phyloP scores from a whole-genome alignment of 2,113 vertebrate genomes.

The Oreochromis niloticus region DNA sequence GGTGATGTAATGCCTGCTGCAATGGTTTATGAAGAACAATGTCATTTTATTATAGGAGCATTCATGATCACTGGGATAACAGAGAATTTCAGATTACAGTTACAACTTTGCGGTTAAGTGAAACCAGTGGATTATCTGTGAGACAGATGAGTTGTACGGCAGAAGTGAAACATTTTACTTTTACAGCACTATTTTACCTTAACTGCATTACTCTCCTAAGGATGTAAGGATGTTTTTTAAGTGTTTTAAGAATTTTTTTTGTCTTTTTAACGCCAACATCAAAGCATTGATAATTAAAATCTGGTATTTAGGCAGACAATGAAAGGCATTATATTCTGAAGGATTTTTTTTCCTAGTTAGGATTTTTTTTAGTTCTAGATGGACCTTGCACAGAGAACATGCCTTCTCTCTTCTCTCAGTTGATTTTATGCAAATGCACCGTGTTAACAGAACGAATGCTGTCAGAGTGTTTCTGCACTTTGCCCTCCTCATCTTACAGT shows the following conservation, averaged over 20 bases:
- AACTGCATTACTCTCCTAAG: neutral
- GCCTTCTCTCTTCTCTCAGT: neutral
- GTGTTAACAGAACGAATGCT: neutral
- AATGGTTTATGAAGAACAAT: neutral
- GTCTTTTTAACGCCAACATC: neutral
- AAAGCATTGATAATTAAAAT: neutral
- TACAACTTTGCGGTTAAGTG: neutral
- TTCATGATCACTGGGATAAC: neutral
- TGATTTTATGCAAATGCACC: neutral
- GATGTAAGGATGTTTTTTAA: neutral
- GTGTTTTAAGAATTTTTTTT: neutral
- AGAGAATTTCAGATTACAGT: neutral
- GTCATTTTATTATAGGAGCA: neutral
- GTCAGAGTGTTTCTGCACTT: neutral
- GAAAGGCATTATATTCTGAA: neutral
- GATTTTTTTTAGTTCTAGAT: neutral
- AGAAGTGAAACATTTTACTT: neutral
- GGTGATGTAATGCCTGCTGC: neutral
- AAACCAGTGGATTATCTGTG: neutral
- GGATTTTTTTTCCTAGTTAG: neutral
- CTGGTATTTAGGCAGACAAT: neutral
- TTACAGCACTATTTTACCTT: neutral
- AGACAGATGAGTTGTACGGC: neutral
- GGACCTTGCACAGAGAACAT: neutral
- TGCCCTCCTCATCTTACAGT: neutral